Evolutionary conservation across 2,888 invertebrate genomes (phyloP).

Genomic region (Macrophya alboannulata): DNA sequence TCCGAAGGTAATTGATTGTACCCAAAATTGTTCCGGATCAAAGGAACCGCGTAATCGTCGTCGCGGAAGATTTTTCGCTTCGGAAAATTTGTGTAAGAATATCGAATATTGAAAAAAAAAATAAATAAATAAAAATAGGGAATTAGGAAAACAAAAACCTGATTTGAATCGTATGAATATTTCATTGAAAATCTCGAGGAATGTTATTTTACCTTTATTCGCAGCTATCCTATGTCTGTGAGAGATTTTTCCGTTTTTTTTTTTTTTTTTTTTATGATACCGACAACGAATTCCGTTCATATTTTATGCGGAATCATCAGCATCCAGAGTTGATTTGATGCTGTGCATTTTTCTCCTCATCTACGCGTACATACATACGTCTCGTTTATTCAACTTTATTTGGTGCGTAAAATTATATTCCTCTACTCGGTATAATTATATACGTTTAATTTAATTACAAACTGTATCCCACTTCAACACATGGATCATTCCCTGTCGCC

Average conservation of each 20-base stretch:
- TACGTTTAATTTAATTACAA: constrained; percentile 45
- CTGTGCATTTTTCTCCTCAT: background rate
- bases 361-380: background rate
- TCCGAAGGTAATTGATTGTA: background rate
- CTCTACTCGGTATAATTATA: constrained; percentile 26
- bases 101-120: too few species aligned
- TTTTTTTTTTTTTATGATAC: background rate
- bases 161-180: too few species aligned
- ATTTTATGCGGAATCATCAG: background rate
- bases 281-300: background rate
- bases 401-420: constrained; percentile 5
- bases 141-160: too few species aligned
- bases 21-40: background rate
- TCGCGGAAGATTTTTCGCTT: too few species aligned
- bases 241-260: too few species aligned
- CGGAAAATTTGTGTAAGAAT: too few species aligned
- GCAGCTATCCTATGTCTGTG: too few species aligned
- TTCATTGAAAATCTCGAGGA: too few species aligned
- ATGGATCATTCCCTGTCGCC: background rate
- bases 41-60: background rate
- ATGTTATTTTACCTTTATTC: too few species aligned
- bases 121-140: too few species aligned
- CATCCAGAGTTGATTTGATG: background rate
- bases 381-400: constrained; percentile 17
- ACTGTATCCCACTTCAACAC: constrained; percentile 33